Base-by-base conservation (phyloP, 2,797 vertebrate genomes). In the Coccyzus lansbergi region DNA sequence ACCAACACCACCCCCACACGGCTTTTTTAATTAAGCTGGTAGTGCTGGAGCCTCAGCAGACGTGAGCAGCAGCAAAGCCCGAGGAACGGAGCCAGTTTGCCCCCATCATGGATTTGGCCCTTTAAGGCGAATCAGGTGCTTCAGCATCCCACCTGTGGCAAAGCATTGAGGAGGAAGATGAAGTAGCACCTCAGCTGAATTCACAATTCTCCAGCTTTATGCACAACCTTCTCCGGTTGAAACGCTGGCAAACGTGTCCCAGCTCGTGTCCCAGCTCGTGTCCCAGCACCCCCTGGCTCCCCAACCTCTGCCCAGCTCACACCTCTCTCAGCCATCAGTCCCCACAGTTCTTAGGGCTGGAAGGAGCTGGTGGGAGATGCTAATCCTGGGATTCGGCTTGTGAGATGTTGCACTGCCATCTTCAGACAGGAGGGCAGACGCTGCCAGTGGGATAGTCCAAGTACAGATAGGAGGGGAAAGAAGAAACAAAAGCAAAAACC, bases 391-490 rank as follows among this genome's bases (percentile, higher is more conserved):
- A 15, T 7, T 1, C 1, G 4, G 44, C 29, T 93, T 96, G 68
- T 0, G 36, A 97, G 96, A 93, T 67, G 89, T 11, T 94, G 86
- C 93, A 97, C 93, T 92, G 95, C 96, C 97, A 97, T 77, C 97
- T 96, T 95, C 96, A 97, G 96, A 93, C 92, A 71, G 94, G 60
- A 86, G 76, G 88, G 83, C 92, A 85, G 80, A 67, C 53, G 36
- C 79, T 71, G 0, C 85, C 25, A 2, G 3, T 6, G 0, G 34
- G 46, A 46, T 3, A 4, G 4, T 14, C 28, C 7, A 15, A 36
- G 12, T 8, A 28, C n/a, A 2, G 17, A 48, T 0, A 7, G 40
- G 33, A 51, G 21, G 28, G 33, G 34, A 10, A 9, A 7, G 9
- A 9, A 9, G 4, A 33, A 74, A 20, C 14, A 5, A 24, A 70